These are phyloP conservation scores for Nymphalis io DNA, from an alignment of 1,140 invertebrate species.

Conservation along the genomic window DNA sequence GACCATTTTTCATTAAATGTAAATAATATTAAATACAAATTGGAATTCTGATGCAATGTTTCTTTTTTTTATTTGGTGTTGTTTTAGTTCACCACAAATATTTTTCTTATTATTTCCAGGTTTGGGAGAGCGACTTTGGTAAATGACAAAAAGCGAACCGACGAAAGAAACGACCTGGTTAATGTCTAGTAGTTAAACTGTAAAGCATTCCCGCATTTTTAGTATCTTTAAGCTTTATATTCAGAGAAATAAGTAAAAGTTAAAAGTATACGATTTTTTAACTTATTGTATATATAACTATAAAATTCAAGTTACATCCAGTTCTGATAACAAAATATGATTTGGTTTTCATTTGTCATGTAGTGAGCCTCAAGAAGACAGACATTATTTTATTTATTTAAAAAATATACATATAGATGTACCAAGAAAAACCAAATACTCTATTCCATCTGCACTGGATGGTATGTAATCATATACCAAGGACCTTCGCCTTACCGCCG, in stretches of 20 bases:
- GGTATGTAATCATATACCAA: no score
- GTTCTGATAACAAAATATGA: no score
- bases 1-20: background rate
- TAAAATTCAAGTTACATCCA: background rate
- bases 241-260: slow-evolving; percentile 7
- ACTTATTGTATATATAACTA: slow-evolving; percentile 7
- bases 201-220: slow-evolving; percentile 41
- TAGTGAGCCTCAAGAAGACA: no score
- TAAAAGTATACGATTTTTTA: slow-evolving; percentile 17
- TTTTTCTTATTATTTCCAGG: slow-evolving; percentile 50
- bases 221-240: slow-evolving; percentile 25
- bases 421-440: no score
- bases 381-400: no score
- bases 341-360: no score
- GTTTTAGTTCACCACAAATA: background rate
- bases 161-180: background rate
- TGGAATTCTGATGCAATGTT: background rate
- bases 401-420: no score
- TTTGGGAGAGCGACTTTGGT: slow-evolving; percentile 68
- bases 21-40: background rate
- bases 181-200: slow-evolving; percentile 17
- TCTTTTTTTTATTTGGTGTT: background rate
- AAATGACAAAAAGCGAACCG: slow-evolving; percentile 32
- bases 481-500: no score
- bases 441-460: no score